Conservation (phyloP, 2,888 invertebrate genomes). For the Eubasilissa splendida region DNA sequence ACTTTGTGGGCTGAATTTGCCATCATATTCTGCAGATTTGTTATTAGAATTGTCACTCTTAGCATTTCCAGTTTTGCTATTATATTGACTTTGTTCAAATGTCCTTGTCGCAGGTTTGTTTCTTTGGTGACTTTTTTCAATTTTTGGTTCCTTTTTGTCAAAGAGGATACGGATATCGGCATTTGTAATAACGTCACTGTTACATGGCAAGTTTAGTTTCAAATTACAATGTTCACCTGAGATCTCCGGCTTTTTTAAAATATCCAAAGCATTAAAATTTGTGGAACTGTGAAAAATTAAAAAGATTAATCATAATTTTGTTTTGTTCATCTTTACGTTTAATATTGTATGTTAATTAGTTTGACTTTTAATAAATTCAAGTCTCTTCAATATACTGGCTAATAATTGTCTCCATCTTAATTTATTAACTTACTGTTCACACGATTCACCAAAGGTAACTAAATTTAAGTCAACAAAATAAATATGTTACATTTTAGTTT, state of each 20-base stretch:
- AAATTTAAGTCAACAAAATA: too few relatives aligned
- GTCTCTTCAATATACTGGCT: too few relatives aligned
- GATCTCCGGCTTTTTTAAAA: slow-evolving; percentile 44
- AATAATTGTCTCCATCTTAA: too few relatives aligned
- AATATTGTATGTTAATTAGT: too few relatives aligned
- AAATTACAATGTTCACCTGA: slow-evolving; percentile 48
- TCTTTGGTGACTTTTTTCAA: background rate
- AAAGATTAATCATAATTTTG: background rate
- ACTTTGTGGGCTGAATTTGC: background rate
- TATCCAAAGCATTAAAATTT: slow-evolving; percentile 30
- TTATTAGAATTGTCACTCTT: background rate
- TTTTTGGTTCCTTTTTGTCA: background rate
- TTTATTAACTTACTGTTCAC: too few relatives aligned
- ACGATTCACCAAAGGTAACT: too few relatives aligned
- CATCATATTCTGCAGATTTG: background rate
- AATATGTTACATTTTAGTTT: too few relatives aligned
- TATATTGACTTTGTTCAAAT: background rate
- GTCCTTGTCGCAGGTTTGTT: background rate
- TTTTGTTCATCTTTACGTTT: too few relatives aligned
- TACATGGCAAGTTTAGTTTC: slow-evolving; percentile 39
- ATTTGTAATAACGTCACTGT: slow-evolving; percentile 12
- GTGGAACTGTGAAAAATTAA: slow-evolving; percentile 41
- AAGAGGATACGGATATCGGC: slow-evolving; percentile 27
- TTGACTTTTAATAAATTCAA: too few relatives aligned
- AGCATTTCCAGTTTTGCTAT: background rate